Evolutionary conservation across 2,888 invertebrate species (phyloP), one percentile per base, ranked within the genome.

Genomic region (Melinopterus prodromus): DNA sequence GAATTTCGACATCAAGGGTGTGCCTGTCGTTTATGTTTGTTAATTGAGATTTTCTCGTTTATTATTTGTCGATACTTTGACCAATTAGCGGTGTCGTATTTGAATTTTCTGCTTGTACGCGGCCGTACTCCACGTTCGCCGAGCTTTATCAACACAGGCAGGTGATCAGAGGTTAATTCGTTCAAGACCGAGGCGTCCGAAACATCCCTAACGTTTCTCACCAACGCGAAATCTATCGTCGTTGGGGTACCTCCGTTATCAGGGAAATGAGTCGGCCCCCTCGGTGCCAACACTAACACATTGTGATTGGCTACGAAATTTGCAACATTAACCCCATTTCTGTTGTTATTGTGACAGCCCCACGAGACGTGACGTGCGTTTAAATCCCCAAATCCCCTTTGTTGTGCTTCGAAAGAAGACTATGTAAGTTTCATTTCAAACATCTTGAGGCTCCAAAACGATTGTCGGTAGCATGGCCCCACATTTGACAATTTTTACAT

Each of bases 281-380:
- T 16, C 4, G 82, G 80, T 14, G 38, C 16, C 70, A 75, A 9
- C 0, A 83, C 15, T 7, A 70, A 26, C 0, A 71, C 69, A 53
- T 77, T 77, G 6, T 71, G 72, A 0, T 37, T 77, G 12, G 16
- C 35, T 37, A 36, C 38, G 35, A 78, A 83, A 2, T 81, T 77
- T 7, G 36, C 38, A 9, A 84, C 9, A 12, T 72, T 80, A 76
- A 26, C 78, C 0, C 83, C 83, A 38, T 83, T 84, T 77, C n/a
- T 53, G 70, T 83, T 84, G 6, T 14, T 72, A 0, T 7, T 69
- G 69, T 78, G 77, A 74, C 83, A 83, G 26, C 82, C 77, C 82
- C 83, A 84, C 37, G 5, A 72, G 6, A 9, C 7, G 69, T 83
- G 83, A 35, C 80, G 77, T 5, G 84, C 82, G 76, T 84, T 84